Evolutionary conservation across 2,797 vertebrate species (phyloP), one percentile per base, ranked within the genome.

Genomic region (Epinephelus coioides): DNA sequence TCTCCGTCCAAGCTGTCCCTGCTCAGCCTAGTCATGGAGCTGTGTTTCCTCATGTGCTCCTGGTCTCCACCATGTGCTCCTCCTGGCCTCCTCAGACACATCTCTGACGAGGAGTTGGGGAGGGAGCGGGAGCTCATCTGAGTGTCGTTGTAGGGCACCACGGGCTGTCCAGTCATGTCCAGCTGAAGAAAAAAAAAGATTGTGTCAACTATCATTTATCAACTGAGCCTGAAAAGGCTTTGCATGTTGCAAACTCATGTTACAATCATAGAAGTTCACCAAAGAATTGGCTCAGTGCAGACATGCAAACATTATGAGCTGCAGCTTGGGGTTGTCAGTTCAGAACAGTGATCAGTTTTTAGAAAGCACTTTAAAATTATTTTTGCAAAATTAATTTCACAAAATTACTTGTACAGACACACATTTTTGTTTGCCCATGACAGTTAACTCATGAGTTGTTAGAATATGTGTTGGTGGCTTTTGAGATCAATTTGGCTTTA

Each of bases 71-170:
- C 93, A 94, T 92, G 8, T 95, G 94, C 64, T 97, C 97, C 68
- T 98, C 97, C 43, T 92, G 94, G 0, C 89, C 89, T 97, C 89
- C 97, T 97, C 68, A 99, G 91, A 0, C 98, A 99, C 94, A 98
- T 97, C 89, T 99, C 98, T 0, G 98, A 99, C 12, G 96, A 96
- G 0, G 98, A 99, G 91, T 95, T 99, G 53, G 97, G 96, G 67
- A 99, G 95, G 0, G 97, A 96, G 7, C 97, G 94, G 79, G 0
- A 95, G 27, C 95, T 93, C 5, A 89, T 91, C 38, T 95, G 94
- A 78, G 92, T 84, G 47, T 94, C 93, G 2, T 53, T 54, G 69
- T 95, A 96, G 0, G 95, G 95, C 1, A 96, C 95, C 89, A 97
- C 93, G 0, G 95, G 96, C 53, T 98, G 97, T 56, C 97, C 96